Conservation (phyloP, 23 tunicate species). For the Clavelina lepadiformis region DNA sequence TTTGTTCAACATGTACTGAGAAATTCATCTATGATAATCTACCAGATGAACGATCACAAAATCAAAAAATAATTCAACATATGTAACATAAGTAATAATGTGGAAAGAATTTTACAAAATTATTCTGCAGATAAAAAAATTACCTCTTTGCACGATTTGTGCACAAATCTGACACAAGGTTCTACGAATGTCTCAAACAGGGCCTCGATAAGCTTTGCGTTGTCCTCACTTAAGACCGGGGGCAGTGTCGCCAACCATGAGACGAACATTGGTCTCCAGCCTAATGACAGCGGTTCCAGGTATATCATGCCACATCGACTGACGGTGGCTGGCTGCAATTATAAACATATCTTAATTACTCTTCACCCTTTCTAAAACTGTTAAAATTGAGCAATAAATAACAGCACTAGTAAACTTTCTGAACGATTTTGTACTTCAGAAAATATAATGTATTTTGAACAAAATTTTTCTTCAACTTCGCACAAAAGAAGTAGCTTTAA, state of each 20-base stretch:
- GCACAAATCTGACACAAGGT: conserved; percentile 65
- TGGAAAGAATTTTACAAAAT: background rate
- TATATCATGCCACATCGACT: conserved; percentile 99
- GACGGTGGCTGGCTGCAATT: conserved; percentile 92
- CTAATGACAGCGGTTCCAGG: conserved; percentile 87
- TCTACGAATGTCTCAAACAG: conserved; percentile 80
- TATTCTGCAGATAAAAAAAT: background rate
- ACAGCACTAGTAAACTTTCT: background rate
- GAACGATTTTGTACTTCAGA: too few relatives aligned
- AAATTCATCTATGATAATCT: too few relatives aligned
- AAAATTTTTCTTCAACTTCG: too few relatives aligned
- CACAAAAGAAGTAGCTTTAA: too few relatives aligned
- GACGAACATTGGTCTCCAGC: conserved; percentile 93
- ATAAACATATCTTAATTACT: background rate
- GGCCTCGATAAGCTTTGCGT: conserved; percentile 63
- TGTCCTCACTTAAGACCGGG: conserved; percentile 51
- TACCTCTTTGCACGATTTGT: conserved; percentile 91
- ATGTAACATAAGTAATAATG: too few relatives aligned
- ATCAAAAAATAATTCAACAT: too few relatives aligned
- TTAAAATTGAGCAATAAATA: background rate
- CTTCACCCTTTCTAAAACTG: background rate
- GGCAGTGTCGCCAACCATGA: conserved; percentile 87
- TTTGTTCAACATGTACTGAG: too few relatives aligned
- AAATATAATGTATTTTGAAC: too few relatives aligned
- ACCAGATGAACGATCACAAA: too few relatives aligned